Evolutionary conservation across 2,113 vertebrate species (phyloP), one percentile per base, ranked within the genome.

Genomic region (Colaptes auratus): DNA sequence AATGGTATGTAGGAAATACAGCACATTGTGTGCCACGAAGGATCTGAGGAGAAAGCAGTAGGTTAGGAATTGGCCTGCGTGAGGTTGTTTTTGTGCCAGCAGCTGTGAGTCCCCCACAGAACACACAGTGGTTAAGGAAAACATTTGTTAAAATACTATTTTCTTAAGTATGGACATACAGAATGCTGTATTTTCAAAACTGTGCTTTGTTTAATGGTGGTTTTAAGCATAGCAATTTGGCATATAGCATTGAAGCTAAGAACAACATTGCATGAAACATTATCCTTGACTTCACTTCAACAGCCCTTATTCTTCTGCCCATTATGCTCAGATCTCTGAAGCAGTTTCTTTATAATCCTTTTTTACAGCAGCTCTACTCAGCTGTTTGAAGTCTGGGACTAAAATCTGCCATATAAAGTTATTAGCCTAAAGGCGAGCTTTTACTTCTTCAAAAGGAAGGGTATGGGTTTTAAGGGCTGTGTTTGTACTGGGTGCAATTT

Each of bases 351-450:
- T 92, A 71, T 63, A 92, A 88, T 86, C 63, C 55, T 31, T 90
- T 81, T 59, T 90, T 89, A 75, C 36, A 53, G 65, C 65, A 83
- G 48, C 56, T 91, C 72, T n/a, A 48, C 82, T 93, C 90, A 93
- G 44, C 93, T 95, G 61, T 91, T 96, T 96, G 95, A 96, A 93
- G 84, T 86, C 65, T 61, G 73, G 23, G 25, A 64, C 27, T 85
- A 63, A 89, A 65, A 82, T 76, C 71, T 79, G 35, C 77, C 87
- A 16, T 30, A 67, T 52, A 87, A 82, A 79, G 8, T 31, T 74
- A 71, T 92, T 93, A 87, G 73, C 87, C 75, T 64, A 59, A 52
- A 55, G 78, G 67, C 7, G 61, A 27, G 27, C 33, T 92, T 91
- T 84, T 86, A 36, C 50, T 87, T 94, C 81, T 88, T 71, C 86